Percentiles rank a stretch among this genome's conserved stretches.
Evolutionary conservation across 2,888 invertebrate species (phyloP).

Genomic region (Yponomeuta sedellus): DNA sequence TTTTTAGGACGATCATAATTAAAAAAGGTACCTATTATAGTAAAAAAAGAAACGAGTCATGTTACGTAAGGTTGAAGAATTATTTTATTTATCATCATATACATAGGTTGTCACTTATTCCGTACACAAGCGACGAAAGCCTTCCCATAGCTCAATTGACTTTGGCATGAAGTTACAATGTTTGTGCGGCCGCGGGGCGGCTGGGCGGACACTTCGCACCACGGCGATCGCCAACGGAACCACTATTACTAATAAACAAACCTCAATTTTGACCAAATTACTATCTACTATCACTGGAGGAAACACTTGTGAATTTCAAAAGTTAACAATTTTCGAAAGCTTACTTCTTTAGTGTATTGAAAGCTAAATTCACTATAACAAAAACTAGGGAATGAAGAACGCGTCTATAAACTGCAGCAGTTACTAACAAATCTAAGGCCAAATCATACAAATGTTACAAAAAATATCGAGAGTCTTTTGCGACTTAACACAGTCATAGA

Average conservation of each 20-base stretch:
- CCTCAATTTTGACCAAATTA: conserved; percentile 11
- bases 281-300: conserved; percentile 13
- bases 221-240: conserved; percentile 14
- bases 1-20: not conserved
- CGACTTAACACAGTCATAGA: not conserved
- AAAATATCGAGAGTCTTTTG: conserved; percentile 5
- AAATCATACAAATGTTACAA: conserved; percentile 4
- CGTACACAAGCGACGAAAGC: conserved; percentile 72
- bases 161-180: conserved; percentile 72
- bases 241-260: not conserved
- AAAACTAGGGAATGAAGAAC: conserved; percentile 7
- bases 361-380: conserved; percentile 5
- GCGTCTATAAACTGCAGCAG: conserved; percentile 7
- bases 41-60: not conserved
- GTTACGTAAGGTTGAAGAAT: conserved; percentile 58
- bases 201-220: conserved; percentile 21
- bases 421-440: not conserved
- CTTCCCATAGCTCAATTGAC: conserved; percentile 74
- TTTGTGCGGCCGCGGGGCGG: conserved; percentile 55
- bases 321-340: not conserved
- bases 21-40: not conserved
- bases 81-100: conserved; percentile 53
- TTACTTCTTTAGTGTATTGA: conserved; percentile 1
- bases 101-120: conserved; percentile 65
- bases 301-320: conserved; percentile 2